phyloP scores from a whole-genome alignment of 2,113 vertebrate species.

The Saccopteryx bilineata region DNA sequence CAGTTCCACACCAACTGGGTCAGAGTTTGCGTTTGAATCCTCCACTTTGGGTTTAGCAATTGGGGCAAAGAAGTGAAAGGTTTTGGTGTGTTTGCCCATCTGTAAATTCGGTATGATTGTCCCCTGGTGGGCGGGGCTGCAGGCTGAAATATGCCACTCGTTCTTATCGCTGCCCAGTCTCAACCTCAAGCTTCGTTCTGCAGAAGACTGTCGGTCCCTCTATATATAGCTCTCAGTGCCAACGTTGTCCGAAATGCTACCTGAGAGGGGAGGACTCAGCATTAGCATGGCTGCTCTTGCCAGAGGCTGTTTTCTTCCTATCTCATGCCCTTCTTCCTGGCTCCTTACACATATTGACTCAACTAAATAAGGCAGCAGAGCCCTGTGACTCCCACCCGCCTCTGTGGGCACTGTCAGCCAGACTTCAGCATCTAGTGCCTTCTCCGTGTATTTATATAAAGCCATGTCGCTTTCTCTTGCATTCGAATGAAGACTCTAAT shows the following conservation, averaged over 20 bases:
- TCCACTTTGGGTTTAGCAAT: not conserved
- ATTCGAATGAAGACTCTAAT: conserved; percentile 45
- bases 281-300: not conserved
- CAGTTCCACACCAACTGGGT: not conserved
- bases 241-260: not conserved
- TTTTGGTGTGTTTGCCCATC: not conserved
- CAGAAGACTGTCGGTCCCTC: not conserved
- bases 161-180: not conserved
- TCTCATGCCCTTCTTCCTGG: not conserved
- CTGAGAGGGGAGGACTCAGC: not conserved
- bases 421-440: not conserved
- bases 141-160: not conserved
- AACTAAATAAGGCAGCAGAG: not conserved
- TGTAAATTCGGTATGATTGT: not conserved
- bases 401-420: not conserved
- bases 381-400: not conserved
- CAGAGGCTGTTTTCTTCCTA: not conserved
- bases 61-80: not conserved
- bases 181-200: not conserved
- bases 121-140: too few relatives aligned
- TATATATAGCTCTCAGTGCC: not conserved
- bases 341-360: not conserved
- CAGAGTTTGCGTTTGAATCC: not conserved
- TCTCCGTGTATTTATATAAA: not conserved
- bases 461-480: not conserved